These are phyloP conservation scores for Clarias macrocephalus DNA, from an alignment of 2,113 vertebrate genomes.

Conservation along the genomic window DNA sequence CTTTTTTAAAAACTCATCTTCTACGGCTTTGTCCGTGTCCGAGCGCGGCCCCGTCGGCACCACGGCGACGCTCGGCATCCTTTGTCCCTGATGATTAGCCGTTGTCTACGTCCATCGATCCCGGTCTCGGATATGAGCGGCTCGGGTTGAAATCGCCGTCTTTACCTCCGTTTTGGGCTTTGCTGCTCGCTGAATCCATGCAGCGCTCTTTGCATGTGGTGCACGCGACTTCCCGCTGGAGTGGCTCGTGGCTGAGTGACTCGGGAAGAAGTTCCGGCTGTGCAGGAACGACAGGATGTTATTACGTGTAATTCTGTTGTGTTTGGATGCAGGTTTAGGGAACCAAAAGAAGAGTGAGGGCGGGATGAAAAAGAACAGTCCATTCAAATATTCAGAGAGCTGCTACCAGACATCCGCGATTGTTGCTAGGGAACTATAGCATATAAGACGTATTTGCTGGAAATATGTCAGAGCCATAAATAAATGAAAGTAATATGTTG, in stretches of 20 bases:
- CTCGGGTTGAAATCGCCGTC: conserved; percentile 29
- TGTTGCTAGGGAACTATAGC: conserved; percentile 60
- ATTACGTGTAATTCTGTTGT: conserved; percentile 18
- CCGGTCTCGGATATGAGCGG: neutral
- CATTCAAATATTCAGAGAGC: conserved; percentile 51
- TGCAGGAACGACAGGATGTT: conserved; percentile 8
- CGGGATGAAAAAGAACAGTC: conserved; percentile 31
- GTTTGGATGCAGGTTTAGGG: conserved; percentile 45
- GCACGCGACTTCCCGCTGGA: neutral
- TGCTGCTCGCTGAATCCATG: neutral
- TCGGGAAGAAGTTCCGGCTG: neutral
- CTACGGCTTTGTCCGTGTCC: conserved; percentile 5
- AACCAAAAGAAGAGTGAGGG: conserved; percentile 15
- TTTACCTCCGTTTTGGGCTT: conserved; percentile 4
- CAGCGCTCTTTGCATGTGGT: conserved; percentile 4
- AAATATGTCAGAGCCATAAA: conserved; percentile 45
- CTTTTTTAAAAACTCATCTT: conserved; percentile 14
- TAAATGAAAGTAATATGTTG: conserved; percentile 39
- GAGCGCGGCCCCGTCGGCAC: neutral
- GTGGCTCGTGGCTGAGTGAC: neutral
- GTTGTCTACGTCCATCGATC: conserved; percentile 2
- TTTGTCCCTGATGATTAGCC: conserved; percentile 29
- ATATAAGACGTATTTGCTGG: conserved; percentile 41
- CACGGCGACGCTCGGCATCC: neutral
- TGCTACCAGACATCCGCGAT: conserved; percentile 44